These are phyloP conservation scores for Amorpha juglandis DNA, from an alignment of 2,888 invertebrate genomes.

Conservation along the genomic window DNA sequence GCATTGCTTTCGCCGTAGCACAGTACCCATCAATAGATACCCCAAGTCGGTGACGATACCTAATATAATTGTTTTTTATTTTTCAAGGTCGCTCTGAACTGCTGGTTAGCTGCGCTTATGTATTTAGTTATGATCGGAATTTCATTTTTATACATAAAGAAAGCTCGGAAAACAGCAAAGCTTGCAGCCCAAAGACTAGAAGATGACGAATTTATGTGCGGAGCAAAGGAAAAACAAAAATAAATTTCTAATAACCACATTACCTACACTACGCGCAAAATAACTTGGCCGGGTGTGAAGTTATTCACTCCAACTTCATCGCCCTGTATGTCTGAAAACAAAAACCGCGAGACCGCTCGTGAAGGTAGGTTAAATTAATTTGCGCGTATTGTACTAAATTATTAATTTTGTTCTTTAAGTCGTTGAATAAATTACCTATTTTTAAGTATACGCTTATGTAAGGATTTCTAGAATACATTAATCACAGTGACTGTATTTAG, in stretches of 20 bases:
- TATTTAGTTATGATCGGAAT: conserved; percentile 88
- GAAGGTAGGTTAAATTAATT: too few relatives aligned
- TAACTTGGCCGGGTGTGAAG: too few relatives aligned
- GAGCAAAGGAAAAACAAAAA: conserved; percentile 26
- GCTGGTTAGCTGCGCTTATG: conserved; percentile 94
- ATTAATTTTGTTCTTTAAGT: conserved; percentile 9
- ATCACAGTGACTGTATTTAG: too few relatives aligned
- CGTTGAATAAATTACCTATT: background rate
- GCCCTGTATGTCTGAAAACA: too few relatives aligned
- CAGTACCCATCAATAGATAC: too few relatives aligned
- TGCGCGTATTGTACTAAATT: too few relatives aligned
- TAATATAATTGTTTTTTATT: conserved; percentile 24
- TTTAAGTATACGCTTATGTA: background rate
- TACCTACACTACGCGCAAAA: too few relatives aligned
- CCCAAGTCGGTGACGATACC: too few relatives aligned
- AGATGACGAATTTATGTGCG: conserved; percentile 55
- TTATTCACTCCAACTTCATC: too few relatives aligned
- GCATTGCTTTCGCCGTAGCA: too few relatives aligned
- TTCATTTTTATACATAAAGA: conserved; percentile 50
- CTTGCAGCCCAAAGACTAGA: conserved; percentile 33
- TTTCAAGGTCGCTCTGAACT: conserved; percentile 91
- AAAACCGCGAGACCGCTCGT: too few relatives aligned
- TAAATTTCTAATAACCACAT: background rate
- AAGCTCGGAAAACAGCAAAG: conserved; percentile 38
- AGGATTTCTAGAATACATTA: too few relatives aligned